phyloP scores from a whole-genome alignment of 2,888 invertebrate genomes.

The Celastrina argiolus region DNA sequence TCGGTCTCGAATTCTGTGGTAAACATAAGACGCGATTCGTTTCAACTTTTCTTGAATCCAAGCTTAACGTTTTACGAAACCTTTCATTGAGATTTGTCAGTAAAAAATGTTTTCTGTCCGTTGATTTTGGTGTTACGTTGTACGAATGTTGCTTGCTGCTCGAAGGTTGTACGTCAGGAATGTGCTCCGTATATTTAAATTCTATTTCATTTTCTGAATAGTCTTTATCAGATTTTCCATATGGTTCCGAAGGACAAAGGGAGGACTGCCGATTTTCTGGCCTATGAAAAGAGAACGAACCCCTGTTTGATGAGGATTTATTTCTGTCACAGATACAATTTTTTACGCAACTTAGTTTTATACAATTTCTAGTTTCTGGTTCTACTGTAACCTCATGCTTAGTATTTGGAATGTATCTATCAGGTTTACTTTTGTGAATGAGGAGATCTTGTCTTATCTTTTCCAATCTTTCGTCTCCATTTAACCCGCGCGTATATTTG shows the following conservation, averaged over 20 bases:
- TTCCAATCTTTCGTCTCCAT: constrained; percentile 67
- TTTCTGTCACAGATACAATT: constrained; percentile 66
- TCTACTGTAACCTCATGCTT: constrained; percentile 58
- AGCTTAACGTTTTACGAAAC: constrained; percentile 70
- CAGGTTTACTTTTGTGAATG: constrained; percentile 64
- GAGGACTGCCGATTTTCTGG: constrained; percentile 57
- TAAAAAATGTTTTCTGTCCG: constrained; percentile 62
- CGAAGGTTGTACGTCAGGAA: constrained; percentile 62
- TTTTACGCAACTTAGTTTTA: constrained; percentile 60
- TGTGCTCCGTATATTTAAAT: constrained; percentile 70
- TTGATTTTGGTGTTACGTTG: constrained; percentile 68
- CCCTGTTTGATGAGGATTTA: constrained; percentile 57
- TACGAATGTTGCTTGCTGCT: constrained; percentile 67
- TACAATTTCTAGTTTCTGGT: constrained; percentile 52
- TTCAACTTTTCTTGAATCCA: constrained; percentile 68
- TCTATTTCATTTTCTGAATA: constrained; percentile 68
- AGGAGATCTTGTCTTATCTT: constrained; percentile 67
- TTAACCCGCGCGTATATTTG: constrained; percentile 66
- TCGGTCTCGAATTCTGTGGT: constrained; percentile 61
- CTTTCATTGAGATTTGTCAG: constrained; percentile 69
- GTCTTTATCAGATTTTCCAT: constrained; percentile 49
- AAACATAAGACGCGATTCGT: constrained; percentile 58
- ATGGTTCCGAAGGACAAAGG: constrained; percentile 53
- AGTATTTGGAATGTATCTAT: constrained; percentile 62
- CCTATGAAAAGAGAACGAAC: constrained; percentile 67